Evolutionary conservation across 1,140 invertebrate genomes (phyloP), one percentile per base, ranked within the genome.

Genomic region (Drosophila repletoides): DNA sequence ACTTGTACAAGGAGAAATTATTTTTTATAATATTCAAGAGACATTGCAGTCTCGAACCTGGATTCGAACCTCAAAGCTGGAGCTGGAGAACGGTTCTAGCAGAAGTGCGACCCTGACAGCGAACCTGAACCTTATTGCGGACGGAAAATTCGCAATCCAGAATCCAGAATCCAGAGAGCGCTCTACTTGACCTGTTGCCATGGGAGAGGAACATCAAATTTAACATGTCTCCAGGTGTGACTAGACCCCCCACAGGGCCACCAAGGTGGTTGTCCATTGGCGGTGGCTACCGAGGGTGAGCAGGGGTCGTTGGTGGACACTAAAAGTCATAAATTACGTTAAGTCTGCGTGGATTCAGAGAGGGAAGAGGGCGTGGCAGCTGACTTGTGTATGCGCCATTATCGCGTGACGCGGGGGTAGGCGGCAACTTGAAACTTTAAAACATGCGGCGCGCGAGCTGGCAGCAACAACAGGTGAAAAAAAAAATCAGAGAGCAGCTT

Each of bases 101-200:
- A 43, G 10, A 22, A 5, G 19, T 29, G 14, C 24, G 12, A 19
- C 12, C 14, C 14, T 10, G 21, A 46, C n/a, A n/a, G n/a, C n/a
- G n/a, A n/a, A n/a, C n/a, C n/a, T n/a, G n/a, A n/a, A n/a, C n/a
- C n/a, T n/a, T n/a, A n/a, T n/a, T n/a, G n/a, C n/a, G n/a, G n/a
- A n/a, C n/a, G 40, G 19, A 19, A 26, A 10, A 19, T 36, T 28
- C 31, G 14, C 19, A 12, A 33, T 48, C 7, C 28, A 19, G 22
- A n/a, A 28, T n/a, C n/a, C n/a, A n/a, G n/a, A n/a, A n/a, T n/a
- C n/a, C n/a, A n/a, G n/a, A n/a, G n/a, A n/a, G n/a, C n/a, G n/a
- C 31, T 21, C 38, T 28, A 46, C 21, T 61, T 73, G 70, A 79
- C 76, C 75, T 63, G 76, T 80, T 80, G 70, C 75, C 76, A 80